phyloP scores from a whole-genome alignment of 2,113 vertebrate species.

The Proterorhinus semilunaris region DNA sequence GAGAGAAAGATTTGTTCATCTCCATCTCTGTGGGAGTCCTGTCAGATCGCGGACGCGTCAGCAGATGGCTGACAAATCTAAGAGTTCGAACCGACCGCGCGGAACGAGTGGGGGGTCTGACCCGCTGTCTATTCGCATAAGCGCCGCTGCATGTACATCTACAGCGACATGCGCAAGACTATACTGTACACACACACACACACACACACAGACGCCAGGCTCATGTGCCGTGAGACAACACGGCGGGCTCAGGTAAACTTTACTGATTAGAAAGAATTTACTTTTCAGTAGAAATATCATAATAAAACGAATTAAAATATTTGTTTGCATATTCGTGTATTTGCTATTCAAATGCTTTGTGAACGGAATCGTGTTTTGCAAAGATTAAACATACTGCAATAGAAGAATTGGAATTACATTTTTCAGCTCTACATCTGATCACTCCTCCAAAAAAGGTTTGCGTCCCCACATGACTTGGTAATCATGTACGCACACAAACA shows the following conservation, averaged over 20 bases:
- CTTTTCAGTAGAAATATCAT: no score
- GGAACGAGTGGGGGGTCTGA: conserved; percentile 28
- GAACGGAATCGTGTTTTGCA: no score
- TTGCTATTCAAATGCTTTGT: no score
- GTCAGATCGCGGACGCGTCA: conserved; percentile 51
- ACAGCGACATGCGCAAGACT: conserved; percentile 30
- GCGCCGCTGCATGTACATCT: conserved; percentile 29
- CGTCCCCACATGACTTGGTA: neutral
- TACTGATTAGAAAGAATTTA: no score
- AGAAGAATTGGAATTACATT: no score
- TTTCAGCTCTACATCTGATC: no score
- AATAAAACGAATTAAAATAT: no score
- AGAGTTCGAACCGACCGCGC: conserved; percentile 53
- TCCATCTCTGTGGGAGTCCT: conserved; percentile 34
- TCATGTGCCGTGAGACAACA: neutral
- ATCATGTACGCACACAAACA: neutral
- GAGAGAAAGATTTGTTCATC: conserved; percentile 38
- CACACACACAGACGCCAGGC: conserved; percentile 21
- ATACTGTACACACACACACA: conserved; percentile 23
- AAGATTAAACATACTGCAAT: no score
- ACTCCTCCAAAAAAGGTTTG: neutral
- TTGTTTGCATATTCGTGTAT: no score
- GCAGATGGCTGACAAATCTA: conserved; percentile 46
- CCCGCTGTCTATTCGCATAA: conserved; percentile 56
- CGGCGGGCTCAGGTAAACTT: neutral